These are phyloP conservation scores for Alviniconcha strummeri DNA, from an alignment of 2,888 invertebrate species.

Conservation along the genomic window DNA sequence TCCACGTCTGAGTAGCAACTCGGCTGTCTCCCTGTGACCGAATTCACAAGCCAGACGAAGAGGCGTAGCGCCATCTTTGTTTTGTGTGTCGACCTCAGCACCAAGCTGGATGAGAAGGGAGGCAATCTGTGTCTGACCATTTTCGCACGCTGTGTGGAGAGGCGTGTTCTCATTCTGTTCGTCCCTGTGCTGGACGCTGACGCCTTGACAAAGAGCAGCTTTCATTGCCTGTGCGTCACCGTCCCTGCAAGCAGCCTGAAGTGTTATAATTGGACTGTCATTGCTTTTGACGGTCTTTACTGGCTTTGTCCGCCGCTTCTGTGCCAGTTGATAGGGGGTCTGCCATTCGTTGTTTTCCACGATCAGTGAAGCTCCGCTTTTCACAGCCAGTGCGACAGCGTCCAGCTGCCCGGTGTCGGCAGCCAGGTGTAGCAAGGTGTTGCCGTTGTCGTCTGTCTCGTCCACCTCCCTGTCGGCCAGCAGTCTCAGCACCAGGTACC, in stretches of 20 bases:
- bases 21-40: neutral
- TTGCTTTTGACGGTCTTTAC: neutral
- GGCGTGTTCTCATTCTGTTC: too few species aligned
- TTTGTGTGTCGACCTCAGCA: neutral
- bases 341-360: neutral
- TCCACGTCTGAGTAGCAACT: neutral
- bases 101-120: constrained; percentile 4
- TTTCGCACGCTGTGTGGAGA: too few species aligned
- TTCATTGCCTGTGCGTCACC: neutral
- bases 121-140: too few species aligned
- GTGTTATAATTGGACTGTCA: neutral
- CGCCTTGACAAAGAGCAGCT: neutral
- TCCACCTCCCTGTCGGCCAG: neutral
- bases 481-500: constrained; percentile 12
- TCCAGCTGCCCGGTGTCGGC: neutral
- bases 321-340: constrained; percentile 10
- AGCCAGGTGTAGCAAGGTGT: neutral
- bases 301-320: too few species aligned
- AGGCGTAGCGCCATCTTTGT: neutral
- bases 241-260: neutral
- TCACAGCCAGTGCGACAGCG: neutral
- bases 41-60: neutral
- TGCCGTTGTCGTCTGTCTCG: neutral
- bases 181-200: too few species aligned
- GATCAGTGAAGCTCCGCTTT: constrained; percentile 10